Evolutionary conservation across 92 coral and sea anemone species (phyloP).

Genomic region (Isaurus tuberculatus): DNA sequence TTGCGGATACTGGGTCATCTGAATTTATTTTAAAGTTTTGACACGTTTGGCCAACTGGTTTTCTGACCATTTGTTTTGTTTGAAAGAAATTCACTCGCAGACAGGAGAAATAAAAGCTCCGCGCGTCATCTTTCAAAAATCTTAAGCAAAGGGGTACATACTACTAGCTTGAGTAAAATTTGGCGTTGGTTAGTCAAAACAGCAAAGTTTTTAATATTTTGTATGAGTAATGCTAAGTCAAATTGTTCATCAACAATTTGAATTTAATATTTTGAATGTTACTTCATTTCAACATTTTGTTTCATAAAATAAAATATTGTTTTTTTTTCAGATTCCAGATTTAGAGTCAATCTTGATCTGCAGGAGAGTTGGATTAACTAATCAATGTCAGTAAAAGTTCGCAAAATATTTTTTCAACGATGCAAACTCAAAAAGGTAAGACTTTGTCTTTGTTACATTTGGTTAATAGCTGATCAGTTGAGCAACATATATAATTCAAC

Average conservation of each 20-base stretch:
- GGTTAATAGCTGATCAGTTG: background rate
- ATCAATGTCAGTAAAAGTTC: background rate
- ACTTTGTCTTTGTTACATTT: background rate
- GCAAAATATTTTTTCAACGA: background rate
- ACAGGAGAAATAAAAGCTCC: background rate
- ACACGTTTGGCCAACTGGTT: background rate
- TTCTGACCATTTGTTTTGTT: background rate
- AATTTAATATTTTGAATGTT: no score
- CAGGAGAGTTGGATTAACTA: background rate
- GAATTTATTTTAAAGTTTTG: background rate
- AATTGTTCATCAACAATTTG: background rate
- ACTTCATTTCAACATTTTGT: background rate
- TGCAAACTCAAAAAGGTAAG: background rate
- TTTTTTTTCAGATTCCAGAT: conserved; percentile 16
- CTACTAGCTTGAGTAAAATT: background rate
- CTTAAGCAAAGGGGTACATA: conserved; percentile 31
- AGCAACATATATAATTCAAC: background rate
- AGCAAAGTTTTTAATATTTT: background rate
- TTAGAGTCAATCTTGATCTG: background rate
- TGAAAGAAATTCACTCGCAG: background rate
- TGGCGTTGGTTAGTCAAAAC: conserved; percentile 17
- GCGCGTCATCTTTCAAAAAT: background rate
- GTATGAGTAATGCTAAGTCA: background rate
- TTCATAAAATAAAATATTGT: background rate
- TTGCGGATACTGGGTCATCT: background rate